These are phyloP conservation scores for Harpalus rufipes DNA, from an alignment of 2,888 invertebrate genomes.

Conservation along the genomic window DNA sequence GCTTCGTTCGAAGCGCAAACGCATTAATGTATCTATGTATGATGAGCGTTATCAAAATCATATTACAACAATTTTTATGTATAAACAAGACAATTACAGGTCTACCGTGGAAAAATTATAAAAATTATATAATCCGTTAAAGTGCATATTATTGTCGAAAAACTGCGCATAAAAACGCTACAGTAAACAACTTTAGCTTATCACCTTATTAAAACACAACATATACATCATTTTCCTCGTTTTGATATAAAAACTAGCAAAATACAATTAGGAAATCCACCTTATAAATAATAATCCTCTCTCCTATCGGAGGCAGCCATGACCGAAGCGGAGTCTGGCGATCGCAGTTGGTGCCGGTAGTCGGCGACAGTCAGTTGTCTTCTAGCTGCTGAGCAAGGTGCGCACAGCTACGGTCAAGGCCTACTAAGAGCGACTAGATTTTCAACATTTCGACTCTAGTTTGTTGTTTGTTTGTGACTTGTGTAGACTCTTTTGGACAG, in stretches of 20 bases:
- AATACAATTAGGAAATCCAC: constrained; percentile 18
- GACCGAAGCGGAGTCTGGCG: neutral
- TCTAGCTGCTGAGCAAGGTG: constrained; percentile 42
- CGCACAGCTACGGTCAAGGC: constrained; percentile 35
- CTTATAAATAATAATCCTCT: constrained; percentile 15
- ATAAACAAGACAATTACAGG: neutral
- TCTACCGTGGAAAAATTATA: neutral
- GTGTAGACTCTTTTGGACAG: neutral
- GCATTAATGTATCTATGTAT: neutral
- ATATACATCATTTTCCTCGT: neutral
- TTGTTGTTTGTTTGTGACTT: constrained; percentile 29
- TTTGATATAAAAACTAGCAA: neutral
- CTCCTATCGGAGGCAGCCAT: neutral
- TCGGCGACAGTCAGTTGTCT: constrained; percentile 45
- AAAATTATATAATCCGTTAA: constrained; percentile 1
- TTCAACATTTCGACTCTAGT: constrained; percentile 6
- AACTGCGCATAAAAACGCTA: neutral
- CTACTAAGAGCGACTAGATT: constrained; percentile 15
- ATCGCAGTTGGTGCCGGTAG: constrained; percentile 32
- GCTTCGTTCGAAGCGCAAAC: no score
- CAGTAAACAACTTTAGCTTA: neutral
- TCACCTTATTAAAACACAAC: neutral
- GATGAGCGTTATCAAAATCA: neutral
- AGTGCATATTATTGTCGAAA: neutral
- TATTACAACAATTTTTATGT: neutral